Conservation (phyloP, 2,888 invertebrate genomes). For the Dasysyrphus tricinctus region DNA sequence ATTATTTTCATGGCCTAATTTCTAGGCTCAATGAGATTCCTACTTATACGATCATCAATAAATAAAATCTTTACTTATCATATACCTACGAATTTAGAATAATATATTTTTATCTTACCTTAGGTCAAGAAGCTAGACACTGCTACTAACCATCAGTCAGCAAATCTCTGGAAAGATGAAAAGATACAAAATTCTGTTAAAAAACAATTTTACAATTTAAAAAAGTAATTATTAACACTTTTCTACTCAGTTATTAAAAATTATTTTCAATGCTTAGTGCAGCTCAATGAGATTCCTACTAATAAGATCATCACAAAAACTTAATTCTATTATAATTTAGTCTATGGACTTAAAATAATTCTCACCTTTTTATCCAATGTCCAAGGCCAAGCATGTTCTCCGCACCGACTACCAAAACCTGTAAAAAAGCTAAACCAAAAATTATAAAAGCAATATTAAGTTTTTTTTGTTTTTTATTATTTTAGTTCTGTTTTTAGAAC, state of each 20-base stretch:
- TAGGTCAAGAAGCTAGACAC: too few relatives aligned
- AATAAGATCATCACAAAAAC: conserved; percentile 47
- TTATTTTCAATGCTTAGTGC: conserved; percentile 78
- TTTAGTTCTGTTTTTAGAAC: conserved; percentile 66
- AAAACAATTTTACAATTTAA: background rate
- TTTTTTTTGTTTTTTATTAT: conserved; percentile 61
- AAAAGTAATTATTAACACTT: background rate
- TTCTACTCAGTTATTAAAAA: conserved; percentile 74
- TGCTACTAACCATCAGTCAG: too few relatives aligned
- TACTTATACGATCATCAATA: background rate
- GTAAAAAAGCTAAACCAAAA: conserved; percentile 20
- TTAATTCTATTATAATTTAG: background rate
- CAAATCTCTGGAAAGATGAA: too few relatives aligned
- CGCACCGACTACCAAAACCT: background rate
- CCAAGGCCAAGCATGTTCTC: background rate
- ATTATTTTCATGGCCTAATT: background rate
- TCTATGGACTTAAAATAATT: background rate
- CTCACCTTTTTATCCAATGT: conserved; percentile 1
- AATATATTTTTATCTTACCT: too few relatives aligned
- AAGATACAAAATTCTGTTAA: too few relatives aligned
- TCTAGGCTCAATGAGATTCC: background rate
- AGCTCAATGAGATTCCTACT: conserved; percentile 80
- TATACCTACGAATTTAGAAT: too few relatives aligned
- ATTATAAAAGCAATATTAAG: conserved; percentile 11
- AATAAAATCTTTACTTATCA: too few relatives aligned